A percentile compares a stretch with the other conserved stretches of the same genome.
Evolutionary conservation across 2,113 vertebrate genomes (phyloP).

Genomic region (Otocyon megalotis): DNA sequence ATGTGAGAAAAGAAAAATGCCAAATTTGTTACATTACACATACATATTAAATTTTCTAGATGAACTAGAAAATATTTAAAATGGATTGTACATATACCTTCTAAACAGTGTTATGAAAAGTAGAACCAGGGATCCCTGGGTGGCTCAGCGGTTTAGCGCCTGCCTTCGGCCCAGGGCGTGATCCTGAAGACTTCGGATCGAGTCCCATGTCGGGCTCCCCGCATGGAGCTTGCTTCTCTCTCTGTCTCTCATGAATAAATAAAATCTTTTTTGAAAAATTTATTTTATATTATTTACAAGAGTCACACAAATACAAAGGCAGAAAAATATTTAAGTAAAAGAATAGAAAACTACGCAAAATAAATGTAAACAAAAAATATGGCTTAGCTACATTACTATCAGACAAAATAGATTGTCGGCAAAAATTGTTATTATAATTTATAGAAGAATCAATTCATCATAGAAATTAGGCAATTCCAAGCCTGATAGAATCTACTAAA

Average conservation of each 20-base stretch:
- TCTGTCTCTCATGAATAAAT: too few species aligned
- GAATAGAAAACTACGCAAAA: neutral
- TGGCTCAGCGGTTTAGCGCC: too few species aligned
- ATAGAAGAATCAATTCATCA: neutral
- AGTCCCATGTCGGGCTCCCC: too few species aligned
- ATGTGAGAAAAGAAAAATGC: neutral
- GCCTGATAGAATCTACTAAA: neutral
- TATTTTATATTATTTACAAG: neutral
- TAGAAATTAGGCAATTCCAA: neutral
- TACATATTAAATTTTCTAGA: neutral
- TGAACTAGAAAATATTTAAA: constrained; percentile 38
- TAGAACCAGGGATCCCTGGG: neutral
- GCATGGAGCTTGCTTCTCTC: too few species aligned
- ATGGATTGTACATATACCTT: neutral
- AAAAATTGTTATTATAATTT: neutral
- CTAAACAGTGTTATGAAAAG: neutral
- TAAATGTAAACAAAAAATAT: constrained; percentile 7
- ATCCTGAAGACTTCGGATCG: too few species aligned
- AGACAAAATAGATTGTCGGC: neutral
- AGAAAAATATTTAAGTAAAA: neutral
- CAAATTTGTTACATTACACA: neutral
- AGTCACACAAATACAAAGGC: neutral
- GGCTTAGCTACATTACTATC: neutral
- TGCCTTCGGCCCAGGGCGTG: too few species aligned
- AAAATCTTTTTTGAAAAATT: too few species aligned